These are phyloP conservation scores for Stichodactyla mertensii DNA, from an alignment of 64 coral and sea anemone genomes.

Conservation along the genomic window DNA sequence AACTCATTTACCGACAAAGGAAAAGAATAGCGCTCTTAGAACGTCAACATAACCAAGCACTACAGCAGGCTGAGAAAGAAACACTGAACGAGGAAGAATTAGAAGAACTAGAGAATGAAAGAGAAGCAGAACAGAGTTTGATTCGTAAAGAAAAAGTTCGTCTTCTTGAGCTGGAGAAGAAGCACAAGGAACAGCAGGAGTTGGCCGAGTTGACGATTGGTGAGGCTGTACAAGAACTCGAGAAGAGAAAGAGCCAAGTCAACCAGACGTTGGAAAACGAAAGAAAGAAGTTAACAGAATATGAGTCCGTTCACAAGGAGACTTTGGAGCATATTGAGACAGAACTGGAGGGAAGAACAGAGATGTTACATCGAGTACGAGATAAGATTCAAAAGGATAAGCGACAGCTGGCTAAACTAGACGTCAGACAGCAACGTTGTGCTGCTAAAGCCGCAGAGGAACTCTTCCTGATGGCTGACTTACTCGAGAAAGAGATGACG, in stretches of 20 bases:
- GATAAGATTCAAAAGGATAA: constrained; percentile 98
- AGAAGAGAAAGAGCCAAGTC: constrained; percentile 72
- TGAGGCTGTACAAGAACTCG: constrained; percentile 86
- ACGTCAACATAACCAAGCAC: constrained; percentile 89
- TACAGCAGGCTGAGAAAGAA: constrained; percentile 97
- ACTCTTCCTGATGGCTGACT: constrained; percentile 90
- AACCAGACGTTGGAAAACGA: constrained; percentile 80
- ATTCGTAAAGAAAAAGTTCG: constrained; percentile 95
- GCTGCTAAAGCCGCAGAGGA: constrained; percentile 92
- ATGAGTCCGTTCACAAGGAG: constrained; percentile 92
- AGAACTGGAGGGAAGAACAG: constrained; percentile 78
- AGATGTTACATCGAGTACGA: constrained; percentile 87
- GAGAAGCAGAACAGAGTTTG: constrained; percentile 93
- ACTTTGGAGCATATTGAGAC: constrained; percentile 84
- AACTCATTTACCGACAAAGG: constrained; percentile 88
- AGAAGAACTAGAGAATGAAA: constrained; percentile 92
- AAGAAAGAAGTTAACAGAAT: constrained; percentile 61
- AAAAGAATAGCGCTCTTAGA: constrained; percentile 83
- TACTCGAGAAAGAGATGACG: constrained; percentile 96
- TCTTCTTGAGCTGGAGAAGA: constrained; percentile 92
- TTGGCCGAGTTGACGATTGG: constrained; percentile 85
- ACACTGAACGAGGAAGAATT: constrained; percentile 94
- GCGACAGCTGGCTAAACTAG: constrained; percentile 78
- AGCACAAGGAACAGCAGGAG: constrained; percentile 97
- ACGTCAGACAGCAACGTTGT: constrained; percentile 86